Evolutionary conservation across 2,797 vertebrate species (phyloP).

Genomic region (Perodicticus potto): DNA sequence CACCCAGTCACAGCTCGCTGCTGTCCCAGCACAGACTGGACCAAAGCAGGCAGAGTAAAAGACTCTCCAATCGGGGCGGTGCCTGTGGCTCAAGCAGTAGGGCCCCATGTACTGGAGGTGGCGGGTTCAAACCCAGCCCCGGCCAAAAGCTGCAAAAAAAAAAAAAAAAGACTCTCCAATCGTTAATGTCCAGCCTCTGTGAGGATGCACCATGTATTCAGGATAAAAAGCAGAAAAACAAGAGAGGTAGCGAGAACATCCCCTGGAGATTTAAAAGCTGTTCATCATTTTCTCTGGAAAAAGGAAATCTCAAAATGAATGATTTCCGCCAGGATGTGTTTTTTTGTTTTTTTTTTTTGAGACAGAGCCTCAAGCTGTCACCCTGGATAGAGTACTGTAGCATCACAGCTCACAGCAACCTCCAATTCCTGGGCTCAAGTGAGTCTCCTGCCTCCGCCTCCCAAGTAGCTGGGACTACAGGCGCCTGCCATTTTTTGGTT

Average conservation of each 20-base stretch:
- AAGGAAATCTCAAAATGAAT: not conserved
- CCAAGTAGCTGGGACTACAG: too few relatives aligned
- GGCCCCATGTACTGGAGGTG: too few relatives aligned
- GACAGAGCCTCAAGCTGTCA: too few relatives aligned
- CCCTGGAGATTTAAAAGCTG: not conserved
- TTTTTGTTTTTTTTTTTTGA: not conserved
- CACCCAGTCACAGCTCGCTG: not conserved
- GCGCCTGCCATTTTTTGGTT: too few relatives aligned
- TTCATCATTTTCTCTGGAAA: not conserved
- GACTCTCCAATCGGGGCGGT: too few relatives aligned
- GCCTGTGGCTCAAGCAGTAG: too few relatives aligned
- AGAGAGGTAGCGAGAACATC: not conserved
- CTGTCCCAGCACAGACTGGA: not conserved
- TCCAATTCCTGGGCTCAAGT: too few relatives aligned
- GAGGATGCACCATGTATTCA: not conserved
- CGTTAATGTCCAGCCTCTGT: not conserved
- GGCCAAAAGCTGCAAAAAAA: too few relatives aligned
- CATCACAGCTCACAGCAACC: too few relatives aligned
- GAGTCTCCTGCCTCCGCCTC: too few relatives aligned
- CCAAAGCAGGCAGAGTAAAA: not conserved
- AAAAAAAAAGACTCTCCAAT: constrained; percentile 5
- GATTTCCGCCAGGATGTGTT: not conserved
- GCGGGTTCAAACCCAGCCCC: too few relatives aligned
- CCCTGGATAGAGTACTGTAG: too few relatives aligned
- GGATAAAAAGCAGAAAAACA: not conserved